Evolutionary conservation across 2,113 vertebrate genomes (phyloP).

Genomic region (Neodontobutis hainanensis): DNA sequence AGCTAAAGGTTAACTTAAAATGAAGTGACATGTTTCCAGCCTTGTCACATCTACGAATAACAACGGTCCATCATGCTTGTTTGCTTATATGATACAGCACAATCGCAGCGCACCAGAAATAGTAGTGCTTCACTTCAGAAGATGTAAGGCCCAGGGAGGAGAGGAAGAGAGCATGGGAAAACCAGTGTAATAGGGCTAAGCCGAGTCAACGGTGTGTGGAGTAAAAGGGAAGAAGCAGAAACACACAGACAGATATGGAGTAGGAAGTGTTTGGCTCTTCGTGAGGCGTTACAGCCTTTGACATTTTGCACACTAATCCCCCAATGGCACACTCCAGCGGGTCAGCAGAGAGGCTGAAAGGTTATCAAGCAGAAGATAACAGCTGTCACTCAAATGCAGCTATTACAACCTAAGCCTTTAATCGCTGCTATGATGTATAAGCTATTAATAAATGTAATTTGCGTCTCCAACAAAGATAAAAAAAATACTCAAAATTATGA

Average conservation of each 20-base stretch:
- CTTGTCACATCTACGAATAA: constrained; percentile 71
- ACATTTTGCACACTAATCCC: constrained; percentile 40
- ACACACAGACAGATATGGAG: constrained; percentile 7
- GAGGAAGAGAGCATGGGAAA: constrained; percentile 55
- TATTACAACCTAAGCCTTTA: not conserved
- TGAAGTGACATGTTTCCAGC: constrained; percentile 45
- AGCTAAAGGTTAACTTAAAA: constrained; percentile 16
- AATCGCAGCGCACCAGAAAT: constrained; percentile 59
- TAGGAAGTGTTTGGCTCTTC: constrained; percentile 12
- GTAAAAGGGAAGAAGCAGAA: not conserved
- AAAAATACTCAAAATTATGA: too few species aligned
- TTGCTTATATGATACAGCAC: constrained; percentile 66
- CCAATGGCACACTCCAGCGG: constrained; percentile 31
- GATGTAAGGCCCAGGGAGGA: constrained; percentile 8
- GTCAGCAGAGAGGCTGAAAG: constrained; percentile 10
- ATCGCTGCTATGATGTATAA: too few species aligned
- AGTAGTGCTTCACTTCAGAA: constrained; percentile 15
- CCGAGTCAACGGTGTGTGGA: not conserved
- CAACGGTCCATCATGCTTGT: constrained; percentile 62
- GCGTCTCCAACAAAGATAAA: too few species aligned
- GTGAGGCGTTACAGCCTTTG: constrained; percentile 17
- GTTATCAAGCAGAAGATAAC: constrained; percentile 33
- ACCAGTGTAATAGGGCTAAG: constrained; percentile 25
- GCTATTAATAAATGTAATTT: too few species aligned
- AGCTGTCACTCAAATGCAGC: not conserved